Conservation (phyloP, 2,113 vertebrate genomes). For the Coracopsis vasa region DNA sequence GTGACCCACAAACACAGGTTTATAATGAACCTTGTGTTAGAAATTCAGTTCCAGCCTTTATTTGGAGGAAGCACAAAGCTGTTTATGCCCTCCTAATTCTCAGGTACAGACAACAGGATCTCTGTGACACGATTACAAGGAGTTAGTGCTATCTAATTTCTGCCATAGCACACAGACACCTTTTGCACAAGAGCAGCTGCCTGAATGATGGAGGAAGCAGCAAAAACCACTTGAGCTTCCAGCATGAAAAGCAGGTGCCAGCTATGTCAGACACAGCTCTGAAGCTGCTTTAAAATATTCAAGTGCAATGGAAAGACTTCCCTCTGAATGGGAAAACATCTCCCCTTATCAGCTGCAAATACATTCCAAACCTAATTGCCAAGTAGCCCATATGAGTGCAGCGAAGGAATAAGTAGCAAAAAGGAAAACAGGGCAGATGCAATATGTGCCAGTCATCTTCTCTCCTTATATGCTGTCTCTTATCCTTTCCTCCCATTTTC, state of each 20-base stretch:
- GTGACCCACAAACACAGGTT: neutral
- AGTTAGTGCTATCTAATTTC: neutral
- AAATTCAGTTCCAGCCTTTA: neutral
- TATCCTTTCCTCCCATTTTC: neutral
- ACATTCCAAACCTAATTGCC: neutral
- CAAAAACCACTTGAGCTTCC: neutral
- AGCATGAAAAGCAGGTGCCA: neutral
- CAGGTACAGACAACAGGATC: neutral
- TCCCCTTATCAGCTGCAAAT: neutral
- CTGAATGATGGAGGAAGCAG: neutral
- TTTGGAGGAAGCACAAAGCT: neutral
- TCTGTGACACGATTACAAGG: neutral
- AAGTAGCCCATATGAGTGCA: neutral
- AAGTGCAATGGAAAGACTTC: neutral
- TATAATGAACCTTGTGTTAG: neutral
- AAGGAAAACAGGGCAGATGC: rapidly evolving
- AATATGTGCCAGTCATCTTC: neutral
- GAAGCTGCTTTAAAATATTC: neutral
- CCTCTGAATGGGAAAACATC: neutral
- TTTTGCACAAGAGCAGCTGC: neutral
- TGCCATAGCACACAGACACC: neutral
- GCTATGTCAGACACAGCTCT: neutral
- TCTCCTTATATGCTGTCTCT: neutral
- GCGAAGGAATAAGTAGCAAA: neutral
- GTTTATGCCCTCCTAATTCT: neutral